Evolutionary conservation across 2,113 vertebrate species (phyloP), one percentile per base, ranked within the genome.

Genomic region (Tauraco erythrolophus): DNA sequence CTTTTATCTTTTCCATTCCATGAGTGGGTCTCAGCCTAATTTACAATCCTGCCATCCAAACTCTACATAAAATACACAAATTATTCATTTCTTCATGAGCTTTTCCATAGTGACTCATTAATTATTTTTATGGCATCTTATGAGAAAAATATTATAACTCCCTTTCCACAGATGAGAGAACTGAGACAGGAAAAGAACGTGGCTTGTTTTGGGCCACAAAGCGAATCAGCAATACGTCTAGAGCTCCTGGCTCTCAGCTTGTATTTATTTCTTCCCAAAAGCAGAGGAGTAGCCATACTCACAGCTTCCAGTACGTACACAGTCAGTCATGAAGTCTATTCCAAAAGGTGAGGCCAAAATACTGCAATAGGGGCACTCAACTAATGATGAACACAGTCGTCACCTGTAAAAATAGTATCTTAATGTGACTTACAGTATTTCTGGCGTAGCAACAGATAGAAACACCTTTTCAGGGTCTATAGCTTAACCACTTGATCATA

Each of bases 51-150:
- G 76, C 14, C 51, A 71, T 78, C 64, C 60, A 91, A 92, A 56
- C 60, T 33, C 51, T 84, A 56, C 46, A 84, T 70, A 91, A 92
- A 94, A 92, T 71, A 74, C n/a, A 86, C 71, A 95, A 80, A 91
- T 84, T 93, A 90, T 91, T 96, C 39, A 70, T 88, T 43, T 89
- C 70, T 92, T 76, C 82, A 30, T 80, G 58, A 72, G 71, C 43
- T 91, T 95, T 96, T 94, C 91, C 69, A 60, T 64, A 60, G 76
- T 78, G 76, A 58, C 51, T 93, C 71, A 81, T 86, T 95, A 96
- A 93, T 93, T 81, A 92, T 86, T 92, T 95, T 96, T 88, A 92
- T 89, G 48, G 33, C 16, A 71, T 70, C 51, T 81, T 95, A 66
- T 53, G 56, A 2, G 3, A 81, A 95, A 94, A 91, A 81, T 66